Base-by-base conservation (phyloP, 1,140 invertebrate genomes). In the Cotesia glomerata region DNA sequence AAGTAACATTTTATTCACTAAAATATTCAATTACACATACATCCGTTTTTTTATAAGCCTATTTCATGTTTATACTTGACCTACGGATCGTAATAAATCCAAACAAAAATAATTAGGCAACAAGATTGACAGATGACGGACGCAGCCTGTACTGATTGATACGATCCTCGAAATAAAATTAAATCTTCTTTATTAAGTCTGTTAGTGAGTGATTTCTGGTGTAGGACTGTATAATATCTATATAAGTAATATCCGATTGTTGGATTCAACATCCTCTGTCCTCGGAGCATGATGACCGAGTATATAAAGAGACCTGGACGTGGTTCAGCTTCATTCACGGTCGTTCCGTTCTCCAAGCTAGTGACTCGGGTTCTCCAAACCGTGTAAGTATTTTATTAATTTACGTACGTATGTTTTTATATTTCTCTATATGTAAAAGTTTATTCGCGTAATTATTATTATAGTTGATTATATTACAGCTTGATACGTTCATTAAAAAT, bases 301-400 rank as follows among this genome's bases (percentile, higher is more conserved):
- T 71, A 63, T 71, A 71, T 71, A 71, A 59, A 45, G 59, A 58
- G 26, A 45, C 49, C 36, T 49, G 34, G 32, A n/a, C 26, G 26
- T 51, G 45, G 14, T 13, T 26, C 34, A 64, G 45, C 11, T 32
- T 51, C 69, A 71, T 71, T 71, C 69, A 71, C 69, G 59, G 61
- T 63, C 49, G 32, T 14, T 11, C 69, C 69, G 61, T 64, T 71
- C 69, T 63, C 69, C 51, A 71, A 36, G 59, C 58, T 3, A 3
- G 7, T 61, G 45, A 14, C 59, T 71, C 26, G 26, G 18, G 32
- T 52, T 62, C 26, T 62, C 16, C n/a, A 36, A 18, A 51, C 45
- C 16, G 5, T 18, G 69, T 71, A 45, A 71, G 61, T 71, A 64
- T 49, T 58, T 58, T 16, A 32, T 65, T 49, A 65, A 49, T 49